These are phyloP conservation scores for Aptenodytes patagonicus DNA, from an alignment of 2,113 vertebrate genomes.

Conservation along the genomic window DNA sequence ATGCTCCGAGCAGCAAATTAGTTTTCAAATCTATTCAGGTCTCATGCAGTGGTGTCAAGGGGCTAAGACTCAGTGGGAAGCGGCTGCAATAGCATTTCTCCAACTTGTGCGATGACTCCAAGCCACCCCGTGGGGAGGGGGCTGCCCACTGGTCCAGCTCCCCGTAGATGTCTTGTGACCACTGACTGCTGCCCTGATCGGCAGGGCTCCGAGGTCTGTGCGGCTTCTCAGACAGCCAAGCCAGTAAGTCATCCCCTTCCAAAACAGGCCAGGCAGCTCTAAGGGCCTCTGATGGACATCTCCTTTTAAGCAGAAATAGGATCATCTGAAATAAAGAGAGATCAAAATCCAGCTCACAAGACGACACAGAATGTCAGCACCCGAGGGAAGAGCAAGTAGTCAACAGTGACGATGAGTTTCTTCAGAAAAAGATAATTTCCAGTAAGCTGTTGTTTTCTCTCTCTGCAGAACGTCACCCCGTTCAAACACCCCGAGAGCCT, in stretches of 20 bases:
- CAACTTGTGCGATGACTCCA: background rate
- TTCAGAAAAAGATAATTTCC: background rate
- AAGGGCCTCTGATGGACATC: background rate
- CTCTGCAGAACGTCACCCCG: background rate
- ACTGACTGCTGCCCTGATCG: background rate
- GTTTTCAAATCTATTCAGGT: conserved; percentile 49
- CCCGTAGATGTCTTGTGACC: accelerated
- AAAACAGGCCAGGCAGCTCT: background rate
- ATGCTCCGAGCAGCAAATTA: conserved; percentile 59
- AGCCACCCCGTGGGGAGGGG: background rate
- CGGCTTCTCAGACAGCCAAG: background rate
- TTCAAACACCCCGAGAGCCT: background rate
- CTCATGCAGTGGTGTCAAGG: background rate
- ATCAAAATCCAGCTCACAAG: background rate
- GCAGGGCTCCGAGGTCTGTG: background rate
- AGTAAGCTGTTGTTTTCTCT: background rate
- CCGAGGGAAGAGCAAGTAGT: background rate
- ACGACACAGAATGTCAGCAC: background rate
- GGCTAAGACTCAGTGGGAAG: background rate
- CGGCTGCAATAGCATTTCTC: background rate
- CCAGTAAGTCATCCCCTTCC: background rate
- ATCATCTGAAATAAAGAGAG: background rate
- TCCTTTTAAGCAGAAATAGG: background rate
- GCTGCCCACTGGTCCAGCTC: background rate
- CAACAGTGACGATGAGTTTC: background rate